Evolutionary conservation across 2,888 invertebrate species (phyloP), one percentile per base, ranked within the genome.

Genomic region (Alcis repandata): DNA sequence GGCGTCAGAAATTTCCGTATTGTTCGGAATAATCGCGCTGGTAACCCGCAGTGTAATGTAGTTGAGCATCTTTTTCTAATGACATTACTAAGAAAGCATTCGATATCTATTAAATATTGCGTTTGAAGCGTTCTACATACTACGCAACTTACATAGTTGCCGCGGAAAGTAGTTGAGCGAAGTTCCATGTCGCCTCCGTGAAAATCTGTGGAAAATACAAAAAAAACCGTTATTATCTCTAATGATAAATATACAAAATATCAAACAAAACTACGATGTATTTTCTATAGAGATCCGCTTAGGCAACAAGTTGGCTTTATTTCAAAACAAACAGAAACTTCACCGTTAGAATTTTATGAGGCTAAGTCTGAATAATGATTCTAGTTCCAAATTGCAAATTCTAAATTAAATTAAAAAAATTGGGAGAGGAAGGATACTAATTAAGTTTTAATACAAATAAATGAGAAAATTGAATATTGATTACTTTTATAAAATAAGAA

Each of bases 161-260:
- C 48, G 32, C 15, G 15, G 15, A 15, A 15, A 32, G 48, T 32
- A 48, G 32, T 2, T n/a, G 0, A 20, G 0, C 6, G 19, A 13
- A 1, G 0, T 45, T 20, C 27, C 17, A 10, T n/a, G n/a, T 17
- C 33, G 36, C 15, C 8, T 20, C n/a, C 2, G 13, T n/a, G 22
- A 4, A 32, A n/a, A 33, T 36, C 62, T 62, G 62, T 56, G 11
- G 49, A 62, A 54, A 48, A 61, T 22, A 48, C n/a, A 51, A 45
- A 59, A 32, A n/a, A 11, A 4, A 6, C 11, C 8, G 11, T 38
- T 15, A 36, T 45, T 33, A 17, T 11, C 10, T 11, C 1, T 15
- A 1, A 4, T 11, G 13, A 45, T 13, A 48, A n/a, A 48, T 7
- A n/a, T 22, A 46, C 11, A 11, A 19, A 20, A 43, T 6, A 43